Conservation (phyloP, 2,888 invertebrate species). For the Caenorhabditis angaria region DNA sequence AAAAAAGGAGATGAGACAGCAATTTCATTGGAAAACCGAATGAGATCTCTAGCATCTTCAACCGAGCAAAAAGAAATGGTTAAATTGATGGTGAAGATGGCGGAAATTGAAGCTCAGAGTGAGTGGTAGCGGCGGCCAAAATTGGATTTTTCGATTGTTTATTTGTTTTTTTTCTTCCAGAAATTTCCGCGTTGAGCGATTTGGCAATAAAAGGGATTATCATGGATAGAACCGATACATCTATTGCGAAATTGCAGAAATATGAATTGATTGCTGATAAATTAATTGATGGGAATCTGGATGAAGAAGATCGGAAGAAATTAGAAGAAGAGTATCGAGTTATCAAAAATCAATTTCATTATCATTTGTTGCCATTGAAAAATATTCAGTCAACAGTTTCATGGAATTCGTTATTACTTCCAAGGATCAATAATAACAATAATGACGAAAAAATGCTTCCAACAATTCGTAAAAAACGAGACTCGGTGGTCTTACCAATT, state of each 20-base stretch:
- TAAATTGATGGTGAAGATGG: constrained; percentile 87
- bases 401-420: constrained; percentile 67
- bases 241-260: constrained; percentile 66
- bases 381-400: constrained; percentile 60
- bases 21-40: constrained; percentile 51
- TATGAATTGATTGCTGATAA: constrained; percentile 68
- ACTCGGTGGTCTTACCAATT: constrained; percentile 20
- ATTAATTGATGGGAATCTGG: constrained; percentile 62
- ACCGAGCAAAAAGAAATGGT: constrained; percentile 90
- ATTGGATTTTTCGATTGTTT: background rate
- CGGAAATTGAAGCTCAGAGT: constrained; percentile 92
- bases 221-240: constrained; percentile 65
- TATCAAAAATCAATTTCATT: constrained; percentile 69
- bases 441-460: background rate
- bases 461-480: constrained; percentile 10
- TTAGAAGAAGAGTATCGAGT: constrained; percentile 68
- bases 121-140: constrained; percentile 65
- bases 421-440: constrained; percentile 43
- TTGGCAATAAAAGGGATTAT: constrained; percentile 63
- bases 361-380: constrained; percentile 67
- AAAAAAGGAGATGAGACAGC: constrained; percentile 54
- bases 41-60: constrained; percentile 71
- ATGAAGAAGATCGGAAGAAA: constrained; percentile 57
- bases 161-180: constrained; percentile 52
- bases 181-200: constrained; percentile 67